Evolutionary conservation across 2,797 vertebrate genomes (phyloP).

Genomic region (Scarus forsteni): DNA sequence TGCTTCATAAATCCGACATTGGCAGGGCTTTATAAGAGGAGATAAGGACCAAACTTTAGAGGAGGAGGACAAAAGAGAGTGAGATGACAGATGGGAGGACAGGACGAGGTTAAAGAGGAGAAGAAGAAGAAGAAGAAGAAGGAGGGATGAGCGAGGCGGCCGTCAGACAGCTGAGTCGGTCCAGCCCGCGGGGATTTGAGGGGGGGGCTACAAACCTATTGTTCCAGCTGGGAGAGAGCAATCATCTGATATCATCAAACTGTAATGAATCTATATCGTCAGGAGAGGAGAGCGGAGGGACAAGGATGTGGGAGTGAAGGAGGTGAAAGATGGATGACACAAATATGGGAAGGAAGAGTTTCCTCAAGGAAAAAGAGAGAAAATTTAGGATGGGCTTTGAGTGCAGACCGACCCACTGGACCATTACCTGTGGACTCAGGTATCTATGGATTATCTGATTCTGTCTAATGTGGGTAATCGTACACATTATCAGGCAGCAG

Average conservation of each 20-base stretch:
- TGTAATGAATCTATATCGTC: constrained; percentile 76
- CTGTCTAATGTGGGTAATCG: no score
- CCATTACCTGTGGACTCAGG: no score
- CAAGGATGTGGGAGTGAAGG: constrained; percentile 25
- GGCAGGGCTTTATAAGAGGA: neutral
- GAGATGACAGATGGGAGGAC: constrained; percentile 3
- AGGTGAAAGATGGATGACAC: constrained; percentile 10
- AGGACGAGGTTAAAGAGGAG: constrained; percentile 14
- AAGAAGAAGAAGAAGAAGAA: constrained; percentile 20
- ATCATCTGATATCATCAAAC: constrained; percentile 83
- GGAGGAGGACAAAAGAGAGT: neutral
- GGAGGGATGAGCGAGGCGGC: constrained; percentile 17
- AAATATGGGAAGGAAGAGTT: constrained; percentile 10
- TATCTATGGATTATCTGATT: no score
- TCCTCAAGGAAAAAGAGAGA: neutral
- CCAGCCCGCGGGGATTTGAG: constrained; percentile 35
- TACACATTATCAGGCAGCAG: no score
- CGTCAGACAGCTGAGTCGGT: constrained; percentile 41
- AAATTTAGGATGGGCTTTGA: no score
- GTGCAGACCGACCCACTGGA: no score
- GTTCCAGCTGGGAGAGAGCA: constrained; percentile 72
- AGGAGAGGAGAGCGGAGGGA: constrained; percentile 42
- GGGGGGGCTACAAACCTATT: constrained; percentile 59
- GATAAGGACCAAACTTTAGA: neutral
- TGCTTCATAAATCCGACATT: neutral